These are phyloP conservation scores for Percopsis transmontana DNA, from an alignment of 2,113 vertebrate genomes.

Conservation along the genomic window DNA sequence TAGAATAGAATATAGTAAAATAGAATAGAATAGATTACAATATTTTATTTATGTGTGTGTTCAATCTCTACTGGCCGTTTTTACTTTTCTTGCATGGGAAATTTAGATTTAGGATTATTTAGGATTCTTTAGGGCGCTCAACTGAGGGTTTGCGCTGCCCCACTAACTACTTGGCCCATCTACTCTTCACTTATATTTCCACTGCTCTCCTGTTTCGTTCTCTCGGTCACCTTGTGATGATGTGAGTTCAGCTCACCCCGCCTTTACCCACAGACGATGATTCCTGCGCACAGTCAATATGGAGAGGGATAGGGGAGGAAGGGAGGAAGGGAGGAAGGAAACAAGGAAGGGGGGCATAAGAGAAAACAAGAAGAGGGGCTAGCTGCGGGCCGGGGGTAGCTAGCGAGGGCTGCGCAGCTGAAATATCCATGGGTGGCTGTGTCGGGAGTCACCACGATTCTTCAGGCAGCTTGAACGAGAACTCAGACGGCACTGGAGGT, in stretches of 20 bases:
- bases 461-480: constrained; percentile 96
- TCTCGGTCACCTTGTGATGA: constrained; percentile 60
- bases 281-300: constrained; percentile 50
- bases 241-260: constrained; percentile 39
- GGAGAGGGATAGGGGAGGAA: constrained; percentile 49
- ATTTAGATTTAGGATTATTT: no score
- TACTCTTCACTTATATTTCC: background rate
- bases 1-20: background rate
- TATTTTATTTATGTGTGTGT: background rate
- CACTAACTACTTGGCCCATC: no score
- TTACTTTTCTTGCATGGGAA: no score
- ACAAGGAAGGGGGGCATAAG: constrained; percentile 24
- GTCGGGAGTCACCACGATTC: constrained; percentile 97
- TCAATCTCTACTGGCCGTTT: no score
- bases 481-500: constrained; percentile 96
- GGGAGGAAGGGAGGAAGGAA: constrained; percentile 24
- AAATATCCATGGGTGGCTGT: constrained; percentile 96
- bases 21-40: constrained; percentile 1
- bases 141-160: no score
- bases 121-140: no score
- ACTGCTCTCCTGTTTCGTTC: background rate
- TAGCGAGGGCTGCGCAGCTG: constrained; percentile 72
- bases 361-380: constrained; percentile 48
- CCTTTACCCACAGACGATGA: constrained; percentile 48
- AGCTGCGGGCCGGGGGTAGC: constrained; percentile 70